Evolutionary conservation across 2,797 vertebrate genomes (phyloP), one percentile per base, ranked within the genome.

Genomic region (Lacerta bilineata): DNA sequence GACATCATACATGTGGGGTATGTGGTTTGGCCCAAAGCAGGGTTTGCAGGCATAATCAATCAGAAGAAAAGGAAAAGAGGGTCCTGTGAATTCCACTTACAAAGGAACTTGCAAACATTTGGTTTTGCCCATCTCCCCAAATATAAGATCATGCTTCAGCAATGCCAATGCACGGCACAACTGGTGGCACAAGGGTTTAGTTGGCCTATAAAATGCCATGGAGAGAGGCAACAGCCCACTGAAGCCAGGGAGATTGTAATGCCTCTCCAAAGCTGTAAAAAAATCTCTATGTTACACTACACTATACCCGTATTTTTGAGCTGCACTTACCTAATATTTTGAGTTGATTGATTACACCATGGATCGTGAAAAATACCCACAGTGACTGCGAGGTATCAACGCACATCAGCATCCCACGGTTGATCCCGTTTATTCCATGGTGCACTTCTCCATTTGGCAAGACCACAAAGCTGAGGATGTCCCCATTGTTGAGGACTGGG

Each of bases 351-450:
- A 98, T 97, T 10, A 98, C 98, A 0, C 99, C 98, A 0, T 99
- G 99, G 92, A 99, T 97, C 0, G 98, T 97, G 94, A 99, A 99
- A 96, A 99, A 99, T 91, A 98, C 97, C 99, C 99, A 99, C 90
- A 99, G 98, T 79, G 98, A 98, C 96, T 99, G 98, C 5, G 98
- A 98, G 92, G 98, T 98, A 97, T 99, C 99, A 72, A 99, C 99
- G 1, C 98, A 99, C 93, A 99, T 98, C 90, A 99, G 97, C 94
- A 98, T 96, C 15, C 98, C 98, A 13, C 98, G 98, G 77, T 97
- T 97, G 87, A 96, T 97, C 61, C 99, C 98, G 0, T 99, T 99
- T 92, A 99, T 95, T 4, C 98, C 98, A 0, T 98, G 98, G 93
- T 98, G 98, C 93, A 99, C 98, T 96, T 99, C 99, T n/a, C 99